Conservation (phyloP, 2,888 invertebrate genomes). For the Synanthedon vespiformis region DNA sequence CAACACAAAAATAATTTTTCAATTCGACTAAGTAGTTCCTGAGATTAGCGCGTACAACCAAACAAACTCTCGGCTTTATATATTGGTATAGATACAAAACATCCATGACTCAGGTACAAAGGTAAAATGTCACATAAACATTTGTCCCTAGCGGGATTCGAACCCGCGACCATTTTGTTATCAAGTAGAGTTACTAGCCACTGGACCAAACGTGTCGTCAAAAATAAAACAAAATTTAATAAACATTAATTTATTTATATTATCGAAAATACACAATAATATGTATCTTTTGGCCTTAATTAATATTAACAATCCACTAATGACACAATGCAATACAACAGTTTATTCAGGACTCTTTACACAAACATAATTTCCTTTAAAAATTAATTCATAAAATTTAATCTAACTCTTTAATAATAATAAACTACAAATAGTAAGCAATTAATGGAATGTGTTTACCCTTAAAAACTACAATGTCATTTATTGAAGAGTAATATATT, state of each 20-base stretch:
- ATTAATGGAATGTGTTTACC: slow-evolving; percentile 50
- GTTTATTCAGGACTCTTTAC: slow-evolving; percentile 46
- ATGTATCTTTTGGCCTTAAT: slow-evolving; percentile 68
- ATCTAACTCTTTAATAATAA: slow-evolving; percentile 19
- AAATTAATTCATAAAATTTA: slow-evolving; percentile 34
- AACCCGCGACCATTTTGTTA: too few relatives aligned
- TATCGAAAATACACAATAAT: slow-evolving; percentile 62
- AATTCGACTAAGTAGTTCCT: too few relatives aligned
- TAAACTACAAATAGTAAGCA: slow-evolving; percentile 15
- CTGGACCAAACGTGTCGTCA: too few relatives aligned
- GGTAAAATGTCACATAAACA: too few relatives aligned
- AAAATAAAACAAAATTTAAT: slow-evolving; percentile 13
- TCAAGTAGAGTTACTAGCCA: too few relatives aligned
- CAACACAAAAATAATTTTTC: too few relatives aligned
- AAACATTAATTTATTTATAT: slow-evolving; percentile 65
- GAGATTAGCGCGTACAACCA: too few relatives aligned
- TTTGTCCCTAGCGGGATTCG: too few relatives aligned
- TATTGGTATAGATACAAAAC: too few relatives aligned
- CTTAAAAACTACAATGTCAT: slow-evolving; percentile 54
- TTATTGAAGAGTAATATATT: slow-evolving; percentile 14
- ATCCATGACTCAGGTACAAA: too few relatives aligned
- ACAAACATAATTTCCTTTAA: slow-evolving; percentile 24
- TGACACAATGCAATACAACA: slow-evolving; percentile 61
- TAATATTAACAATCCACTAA: slow-evolving; percentile 53
- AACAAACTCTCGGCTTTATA: too few relatives aligned